Percentiles rank a stretch among this genome's conserved stretches.
phyloP scores from a whole-genome alignment of 2,888 invertebrate species.

The Xestoiulus laeticollis region DNA sequence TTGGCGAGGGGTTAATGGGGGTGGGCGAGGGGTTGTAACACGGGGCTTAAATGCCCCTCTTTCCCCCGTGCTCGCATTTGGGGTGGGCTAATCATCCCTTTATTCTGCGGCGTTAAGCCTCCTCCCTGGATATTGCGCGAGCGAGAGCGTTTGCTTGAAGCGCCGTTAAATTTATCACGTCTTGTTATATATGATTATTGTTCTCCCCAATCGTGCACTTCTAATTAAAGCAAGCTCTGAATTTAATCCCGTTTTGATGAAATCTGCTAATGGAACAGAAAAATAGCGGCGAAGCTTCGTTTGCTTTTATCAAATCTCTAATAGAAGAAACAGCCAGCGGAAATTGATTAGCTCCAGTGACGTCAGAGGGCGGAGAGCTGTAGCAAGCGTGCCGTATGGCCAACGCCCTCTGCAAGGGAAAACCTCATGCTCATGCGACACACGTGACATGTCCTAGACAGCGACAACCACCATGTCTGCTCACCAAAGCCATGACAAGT shows the following conservation, averaged over 20 bases:
- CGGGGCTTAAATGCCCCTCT: neutral
- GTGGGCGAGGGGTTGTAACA: neutral
- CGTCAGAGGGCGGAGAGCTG: conserved; percentile 28
- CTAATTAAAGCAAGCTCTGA: conserved; percentile 55
- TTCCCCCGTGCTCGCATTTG: too few relatives aligned
- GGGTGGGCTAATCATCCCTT: neutral
- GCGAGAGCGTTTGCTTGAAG: conserved; percentile 14
- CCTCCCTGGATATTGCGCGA: neutral
- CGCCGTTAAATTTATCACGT: conserved; percentile 54
- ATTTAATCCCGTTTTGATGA: conserved; percentile 55
- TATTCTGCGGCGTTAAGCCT: neutral
- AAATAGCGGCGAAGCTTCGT: conserved; percentile 45
- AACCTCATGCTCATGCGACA: neutral
- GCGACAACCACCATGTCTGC: neutral
- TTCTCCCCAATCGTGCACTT: conserved; percentile 54
- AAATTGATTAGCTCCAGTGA: conserved; percentile 53
- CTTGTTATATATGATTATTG: conserved; percentile 55
- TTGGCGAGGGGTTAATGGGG: neutral
- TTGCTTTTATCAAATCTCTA: conserved; percentile 53
- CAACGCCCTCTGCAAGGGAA: neutral
- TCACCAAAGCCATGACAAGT: neutral
- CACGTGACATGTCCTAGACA: too few relatives aligned
- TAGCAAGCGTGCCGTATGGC: neutral
- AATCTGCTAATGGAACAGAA: conserved; percentile 55
- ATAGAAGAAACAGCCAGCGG: conserved; percentile 47